phyloP scores from a whole-genome alignment of 53 echinoderm and acorn worm species.

The Antedon mediterranea region DNA sequence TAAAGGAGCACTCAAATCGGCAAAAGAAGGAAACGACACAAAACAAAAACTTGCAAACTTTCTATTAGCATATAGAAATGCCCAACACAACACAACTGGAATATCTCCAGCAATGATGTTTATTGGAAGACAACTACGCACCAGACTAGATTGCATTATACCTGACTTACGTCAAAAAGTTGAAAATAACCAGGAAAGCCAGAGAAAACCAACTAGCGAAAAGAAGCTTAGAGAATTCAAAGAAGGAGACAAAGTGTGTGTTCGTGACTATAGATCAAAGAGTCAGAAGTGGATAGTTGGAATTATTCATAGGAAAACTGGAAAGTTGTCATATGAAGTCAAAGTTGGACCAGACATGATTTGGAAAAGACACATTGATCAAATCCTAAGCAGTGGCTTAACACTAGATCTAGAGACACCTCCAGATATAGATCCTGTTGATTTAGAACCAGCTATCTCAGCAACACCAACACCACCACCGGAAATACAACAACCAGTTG shows the following conservation, averaged over 20 bases:
- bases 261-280: constrained; percentile 6
- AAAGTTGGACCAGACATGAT: constrained; percentile 19
- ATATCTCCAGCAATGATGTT: not conserved
- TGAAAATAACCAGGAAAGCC: not conserved
- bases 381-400: not conserved
- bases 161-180: not conserved
- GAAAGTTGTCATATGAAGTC: constrained; percentile 21
- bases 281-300: constrained; percentile 18
- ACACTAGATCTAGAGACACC: no score
- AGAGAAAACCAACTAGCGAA: not conserved
- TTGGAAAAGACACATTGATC: constrained; percentile 24
- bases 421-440: no score
- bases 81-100: not conserved
- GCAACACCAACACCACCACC: no score
- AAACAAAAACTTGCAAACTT: not conserved
- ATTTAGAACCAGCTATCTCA: no score
- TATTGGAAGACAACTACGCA: not conserved
- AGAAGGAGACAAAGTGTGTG: constrained; percentile 11
- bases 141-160: not conserved
- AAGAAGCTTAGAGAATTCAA: constrained; percentile 1
- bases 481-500: no score
- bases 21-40: not conserved
- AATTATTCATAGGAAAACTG: constrained; percentile 13
- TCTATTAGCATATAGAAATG: not conserved
- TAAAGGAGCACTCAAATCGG: not conserved